Percentiles rank a stretch among this genome's conserved stretches.
phyloP scores from a whole-genome alignment of 2,888 invertebrate genomes.

The Stegana nigrithorax region DNA sequence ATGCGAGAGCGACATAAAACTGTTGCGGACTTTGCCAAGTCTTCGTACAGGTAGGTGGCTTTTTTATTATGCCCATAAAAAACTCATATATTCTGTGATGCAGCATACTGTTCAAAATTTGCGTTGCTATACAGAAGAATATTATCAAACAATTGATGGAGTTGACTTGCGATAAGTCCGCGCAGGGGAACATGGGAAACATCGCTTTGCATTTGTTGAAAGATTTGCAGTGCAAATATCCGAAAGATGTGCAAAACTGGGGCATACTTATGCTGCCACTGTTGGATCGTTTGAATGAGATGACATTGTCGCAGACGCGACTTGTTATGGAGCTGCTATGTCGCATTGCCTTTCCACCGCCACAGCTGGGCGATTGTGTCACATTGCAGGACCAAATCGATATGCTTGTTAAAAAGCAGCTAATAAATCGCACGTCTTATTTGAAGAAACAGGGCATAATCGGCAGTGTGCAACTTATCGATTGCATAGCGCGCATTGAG shows the following conservation, averaged over 20 bases:
- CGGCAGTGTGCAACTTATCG: constrained; percentile 80
- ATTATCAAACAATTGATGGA: constrained; percentile 63
- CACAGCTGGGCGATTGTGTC: constrained; percentile 71
- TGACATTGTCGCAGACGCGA: constrained; percentile 79
- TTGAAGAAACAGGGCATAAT: constrained; percentile 82
- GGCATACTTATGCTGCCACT: constrained; percentile 70
- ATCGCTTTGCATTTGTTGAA: constrained; percentile 59
- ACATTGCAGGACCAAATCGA: constrained; percentile 86
- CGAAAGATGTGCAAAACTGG: constrained; percentile 63
- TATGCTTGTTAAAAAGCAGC: constrained; percentile 87
- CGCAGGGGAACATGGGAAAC: constrained; percentile 56
- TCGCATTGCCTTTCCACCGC: constrained; percentile 75
- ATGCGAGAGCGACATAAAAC: constrained; percentile 70
- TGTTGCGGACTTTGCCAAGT: constrained; percentile 73
- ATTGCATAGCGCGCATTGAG: constrained; percentile 74
- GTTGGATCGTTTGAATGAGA: constrained; percentile 81
- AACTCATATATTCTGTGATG: background rate
- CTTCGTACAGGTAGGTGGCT: constrained; percentile 70
- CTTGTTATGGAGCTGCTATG: constrained; percentile 84
- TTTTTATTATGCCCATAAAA: background rate
- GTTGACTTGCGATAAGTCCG: constrained; percentile 61
- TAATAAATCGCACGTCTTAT: constrained; percentile 75
- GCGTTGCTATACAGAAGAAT: constrained; percentile 60
- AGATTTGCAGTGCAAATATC: constrained; percentile 59
- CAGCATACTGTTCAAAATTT: constrained; percentile 62